Percentiles rank a stretch among this genome's conserved stretches.
Evolutionary conservation across 2,888 invertebrate species (phyloP).

Genomic region (Thyatira batis): DNA sequence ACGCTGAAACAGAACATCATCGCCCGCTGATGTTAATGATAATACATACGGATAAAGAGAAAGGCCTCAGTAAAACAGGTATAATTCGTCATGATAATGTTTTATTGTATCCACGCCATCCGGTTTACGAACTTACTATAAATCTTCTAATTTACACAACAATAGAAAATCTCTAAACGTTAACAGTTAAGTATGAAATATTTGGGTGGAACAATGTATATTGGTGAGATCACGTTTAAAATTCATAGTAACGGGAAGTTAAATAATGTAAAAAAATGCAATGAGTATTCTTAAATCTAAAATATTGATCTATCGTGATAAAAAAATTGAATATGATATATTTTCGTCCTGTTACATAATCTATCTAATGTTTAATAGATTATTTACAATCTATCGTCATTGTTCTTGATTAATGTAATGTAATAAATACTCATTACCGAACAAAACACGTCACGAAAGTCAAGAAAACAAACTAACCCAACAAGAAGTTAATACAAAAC

Average conservation of each 20-base stretch:
- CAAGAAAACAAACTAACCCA: not conserved
- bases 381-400: not conserved
- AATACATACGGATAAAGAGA: conserved; percentile 29
- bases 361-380: too few relatives aligned
- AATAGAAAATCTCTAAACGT: conserved; percentile 3
- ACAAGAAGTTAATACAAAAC: not conserved
- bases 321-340: too few relatives aligned
- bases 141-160: conserved; percentile 1
- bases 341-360: too few relatives aligned
- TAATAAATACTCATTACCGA: not conserved
- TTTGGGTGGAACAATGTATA: not conserved
- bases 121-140: not conserved
- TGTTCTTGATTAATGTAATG: not conserved
- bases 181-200: not conserved
- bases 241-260: not conserved
- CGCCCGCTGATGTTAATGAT: conserved; percentile 30
- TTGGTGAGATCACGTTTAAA: not conserved
- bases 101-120: not conserved
- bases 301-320: not conserved
- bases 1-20: conserved; percentile 36
- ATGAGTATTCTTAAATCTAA: not conserved
- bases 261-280: not conserved
- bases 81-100: conserved; percentile 3
- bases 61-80: conserved; percentile 9
- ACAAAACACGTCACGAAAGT: not conserved